phyloP scores from a whole-genome alignment of 2,888 invertebrate genomes.

The Ceramica pisi region DNA sequence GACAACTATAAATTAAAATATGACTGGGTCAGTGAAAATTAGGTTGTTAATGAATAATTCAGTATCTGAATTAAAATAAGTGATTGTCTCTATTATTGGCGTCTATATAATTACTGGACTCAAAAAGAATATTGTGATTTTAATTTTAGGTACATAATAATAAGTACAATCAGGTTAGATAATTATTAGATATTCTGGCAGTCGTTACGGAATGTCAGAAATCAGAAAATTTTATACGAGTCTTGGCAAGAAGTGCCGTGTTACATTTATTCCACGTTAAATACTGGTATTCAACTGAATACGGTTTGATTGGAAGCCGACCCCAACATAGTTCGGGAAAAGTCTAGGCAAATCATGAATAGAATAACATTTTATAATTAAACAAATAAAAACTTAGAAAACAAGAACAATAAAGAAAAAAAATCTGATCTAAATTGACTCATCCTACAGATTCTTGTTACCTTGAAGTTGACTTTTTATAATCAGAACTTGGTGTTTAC shows the following conservation, averaged over 20 bases:
- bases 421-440: slow-evolving; percentile 12
- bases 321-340: neutral
- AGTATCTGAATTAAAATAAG: neutral
- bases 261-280: too few species aligned
- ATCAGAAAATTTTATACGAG: too few species aligned
- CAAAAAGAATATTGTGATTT: neutral
- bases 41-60: neutral
- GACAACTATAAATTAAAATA: slow-evolving; percentile 20
- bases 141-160: too few species aligned
- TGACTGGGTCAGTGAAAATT: slow-evolving; percentile 20
- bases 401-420: neutral
- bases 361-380: too few species aligned
- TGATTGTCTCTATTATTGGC: neutral
- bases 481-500: slow-evolving; percentile 27
- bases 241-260: too few species aligned
- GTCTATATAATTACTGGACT: neutral
- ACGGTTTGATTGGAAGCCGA: neutral
- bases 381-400: too few species aligned
- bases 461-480: slow-evolving; percentile 52
- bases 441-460: neutral
- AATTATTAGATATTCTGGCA: too few species aligned
- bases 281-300: neutral
- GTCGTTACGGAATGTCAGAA: too few species aligned
- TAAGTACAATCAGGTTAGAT: too few species aligned
- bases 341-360: neutral